A percentile compares a stretch with the other conserved stretches of the same genome.
Evolutionary conservation across 2,113 vertebrate genomes (phyloP).

Genomic region (Cynocephalus volans): DNA sequence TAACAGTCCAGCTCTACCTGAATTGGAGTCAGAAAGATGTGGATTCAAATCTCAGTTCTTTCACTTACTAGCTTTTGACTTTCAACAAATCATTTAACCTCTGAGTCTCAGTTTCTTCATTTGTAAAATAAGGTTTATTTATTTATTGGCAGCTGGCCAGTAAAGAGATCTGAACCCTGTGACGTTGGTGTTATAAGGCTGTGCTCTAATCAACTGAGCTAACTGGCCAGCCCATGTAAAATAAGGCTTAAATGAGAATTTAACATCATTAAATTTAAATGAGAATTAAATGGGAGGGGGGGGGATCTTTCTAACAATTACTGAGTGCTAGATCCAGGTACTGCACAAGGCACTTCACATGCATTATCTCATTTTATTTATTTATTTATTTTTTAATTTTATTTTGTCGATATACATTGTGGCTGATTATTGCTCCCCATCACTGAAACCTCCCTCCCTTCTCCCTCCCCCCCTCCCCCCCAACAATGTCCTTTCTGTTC

Average conservation of each 20-base stretch:
- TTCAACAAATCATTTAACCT: background rate
- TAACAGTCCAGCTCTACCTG: background rate
- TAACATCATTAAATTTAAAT: background rate
- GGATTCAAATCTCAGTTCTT: background rate
- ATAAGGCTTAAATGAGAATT: too few relatives aligned
- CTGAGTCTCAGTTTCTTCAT: background rate
- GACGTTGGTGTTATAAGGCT: too few relatives aligned
- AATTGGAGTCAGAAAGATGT: constrained; percentile 2
- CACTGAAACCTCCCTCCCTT: too few relatives aligned
- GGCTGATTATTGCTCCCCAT: too few relatives aligned
- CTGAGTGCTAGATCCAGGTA: background rate
- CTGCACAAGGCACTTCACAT: background rate
- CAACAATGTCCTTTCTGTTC: too few relatives aligned
- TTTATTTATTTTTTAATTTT: too few relatives aligned
- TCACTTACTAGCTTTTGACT: background rate
- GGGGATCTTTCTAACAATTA: background rate
- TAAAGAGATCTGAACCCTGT: too few relatives aligned
- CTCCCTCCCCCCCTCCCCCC: too few relatives aligned
- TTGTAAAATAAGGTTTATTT: background rate
- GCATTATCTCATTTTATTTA: background rate
- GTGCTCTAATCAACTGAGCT: too few relatives aligned
- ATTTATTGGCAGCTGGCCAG: too few relatives aligned
- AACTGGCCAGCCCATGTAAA: too few relatives aligned
- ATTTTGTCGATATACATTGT: too few relatives aligned
- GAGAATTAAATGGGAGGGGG: background rate